Percentiles rank a stretch among this genome's conserved stretches.
phyloP scores from a whole-genome alignment of 1,140 invertebrate genomes.

The Drosophila hydei region DNA sequence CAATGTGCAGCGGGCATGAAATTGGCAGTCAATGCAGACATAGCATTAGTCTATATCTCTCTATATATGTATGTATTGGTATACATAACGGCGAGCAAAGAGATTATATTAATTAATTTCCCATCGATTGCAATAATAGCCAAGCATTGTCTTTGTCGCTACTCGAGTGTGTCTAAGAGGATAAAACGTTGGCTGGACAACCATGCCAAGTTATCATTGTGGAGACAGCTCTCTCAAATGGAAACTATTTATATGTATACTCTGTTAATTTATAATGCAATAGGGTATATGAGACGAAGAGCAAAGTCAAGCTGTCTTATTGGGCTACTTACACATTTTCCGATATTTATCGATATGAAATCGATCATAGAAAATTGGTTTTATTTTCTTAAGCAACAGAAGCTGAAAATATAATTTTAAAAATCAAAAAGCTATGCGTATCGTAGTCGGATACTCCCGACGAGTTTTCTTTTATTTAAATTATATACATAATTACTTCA shows the following conservation, averaged over 20 bases:
- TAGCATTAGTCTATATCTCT: conserved; percentile 29
- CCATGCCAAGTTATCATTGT: neutral
- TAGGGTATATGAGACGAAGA: no score
- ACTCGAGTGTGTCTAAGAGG: conserved; percentile 46
- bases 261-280: no score
- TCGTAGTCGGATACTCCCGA: no score
- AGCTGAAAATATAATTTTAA: no score
- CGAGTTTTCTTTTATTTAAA: no score
- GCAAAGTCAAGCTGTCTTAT: no score
- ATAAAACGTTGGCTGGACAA: conserved; percentile 20
- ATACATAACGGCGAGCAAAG: conserved; percentile 20
- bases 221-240: neutral
- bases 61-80: neutral
- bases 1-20: conserved; percentile 59
- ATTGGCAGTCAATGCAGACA: conserved; percentile 49
- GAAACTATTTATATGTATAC: neutral
- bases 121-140: conserved; percentile 63
- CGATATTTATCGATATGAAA: no score
- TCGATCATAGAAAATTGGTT: no score
- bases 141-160: conserved; percentile 55
- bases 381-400: no score
- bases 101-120: conserved; percentile 79
- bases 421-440: no score
- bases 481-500: no score
- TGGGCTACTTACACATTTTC: no score